Percentiles rank a stretch among this genome's conserved stretches.
Evolutionary conservation across 2,888 invertebrate genomes (phyloP).

Genomic region (Cylindroiulus punctatus): DNA sequence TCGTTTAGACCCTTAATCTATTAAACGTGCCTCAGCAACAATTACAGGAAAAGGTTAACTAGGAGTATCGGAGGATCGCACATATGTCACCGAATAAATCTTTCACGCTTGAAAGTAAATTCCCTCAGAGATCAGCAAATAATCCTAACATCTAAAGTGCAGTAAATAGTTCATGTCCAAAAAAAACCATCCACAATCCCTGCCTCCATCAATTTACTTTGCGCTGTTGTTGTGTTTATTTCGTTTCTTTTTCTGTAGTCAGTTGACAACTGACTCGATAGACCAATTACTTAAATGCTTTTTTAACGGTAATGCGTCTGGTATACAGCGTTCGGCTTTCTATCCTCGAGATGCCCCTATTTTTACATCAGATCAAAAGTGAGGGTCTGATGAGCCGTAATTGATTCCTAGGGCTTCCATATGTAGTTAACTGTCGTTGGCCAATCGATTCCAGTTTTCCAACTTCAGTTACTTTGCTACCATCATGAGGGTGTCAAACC

Average conservation of each 20-base stretch:
- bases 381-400: constrained; percentile 12
- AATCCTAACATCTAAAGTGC: constrained; percentile 4
- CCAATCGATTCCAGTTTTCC: not conserved
- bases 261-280: constrained; percentile 1
- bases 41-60: constrained; percentile 17
- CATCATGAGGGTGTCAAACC: not conserved
- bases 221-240: constrained; percentile 10
- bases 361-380: constrained; percentile 38
- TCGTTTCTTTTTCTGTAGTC: not conserved
- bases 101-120: not conserved
- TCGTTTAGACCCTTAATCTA: not conserved
- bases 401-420: not conserved
- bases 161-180: not conserved
- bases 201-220: constrained; percentile 21
- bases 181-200: constrained; percentile 7
- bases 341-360: not conserved
- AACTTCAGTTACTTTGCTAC: not conserved
- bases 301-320: not conserved
- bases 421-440: constrained; percentile 16
- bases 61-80: not conserved
- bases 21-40: constrained; percentile 10
- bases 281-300: constrained; percentile 21
- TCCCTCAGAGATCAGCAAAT: constrained; percentile 33
- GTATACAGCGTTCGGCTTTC: not conserved
- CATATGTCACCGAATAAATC: constrained; percentile 25